Base-by-base conservation (phyloP, 2,797 vertebrate species). In the Xenentodon cancila region DNA sequence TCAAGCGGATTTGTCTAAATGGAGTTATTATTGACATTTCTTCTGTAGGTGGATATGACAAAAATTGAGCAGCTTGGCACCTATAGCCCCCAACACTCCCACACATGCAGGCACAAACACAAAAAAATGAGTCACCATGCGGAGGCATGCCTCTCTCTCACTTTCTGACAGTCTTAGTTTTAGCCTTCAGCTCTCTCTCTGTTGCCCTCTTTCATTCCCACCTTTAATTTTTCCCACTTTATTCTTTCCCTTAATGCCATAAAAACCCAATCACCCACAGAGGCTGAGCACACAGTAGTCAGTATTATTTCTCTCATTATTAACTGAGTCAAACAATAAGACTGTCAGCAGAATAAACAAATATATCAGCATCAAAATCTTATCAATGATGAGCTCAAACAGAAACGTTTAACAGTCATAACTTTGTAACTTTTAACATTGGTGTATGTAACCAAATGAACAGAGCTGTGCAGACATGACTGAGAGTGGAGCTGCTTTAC, bases 101-200 rank as follows among this genome's bases (percentile, higher is more conserved):
- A 87, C 84, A 87, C 89, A 86, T 72, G 50, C 82, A 87, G 53
- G 80, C 82, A 90, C 85, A 85, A 86, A 91, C 82, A 90, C 88
- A 84, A 86, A 91, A 91, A 88, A 90, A 90, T 92, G 89, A 91
- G 84, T 92, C 91, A 91, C 69, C 81, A 58, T 85, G 87, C 83
- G 87, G 87, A 86, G 88, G 88, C 81, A 88, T 79, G 73, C 72
- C 81, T 83, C 78, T 74, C 79, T 65, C 73, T 52, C 45, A 30
- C 69, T 78, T 66, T 61, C 59, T 77, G 68, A 56, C 73, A 75
- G 64, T 84, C 81, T 81, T 71, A 52, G 67, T 77, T 59, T 68
- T 68, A 3, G 62, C 79, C 63, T 82, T 75, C 72, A 68, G 53
- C 66, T 64, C 56, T 80, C 66, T 79, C 75, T 63, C 67, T 60